These are phyloP conservation scores for Carabus problematicus DNA, from an alignment of 2,888 invertebrate genomes.

Conservation along the genomic window DNA sequence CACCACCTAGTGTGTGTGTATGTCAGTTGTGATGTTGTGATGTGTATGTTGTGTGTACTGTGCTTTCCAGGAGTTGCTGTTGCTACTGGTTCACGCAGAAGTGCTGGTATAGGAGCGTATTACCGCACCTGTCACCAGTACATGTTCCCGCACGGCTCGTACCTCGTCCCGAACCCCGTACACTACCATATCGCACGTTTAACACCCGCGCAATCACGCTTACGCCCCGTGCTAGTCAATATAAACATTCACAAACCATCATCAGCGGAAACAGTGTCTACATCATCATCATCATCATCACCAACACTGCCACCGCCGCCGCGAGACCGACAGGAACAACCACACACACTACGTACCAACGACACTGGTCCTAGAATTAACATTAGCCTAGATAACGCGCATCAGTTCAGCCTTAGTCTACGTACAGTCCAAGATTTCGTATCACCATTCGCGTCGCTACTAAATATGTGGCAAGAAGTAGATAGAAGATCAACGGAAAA, in stretches of 20 bases:
- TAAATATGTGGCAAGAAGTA: slow-evolving; percentile 46
- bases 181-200: slow-evolving; percentile 57
- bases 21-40: neutral
- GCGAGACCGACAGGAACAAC: no score
- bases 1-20: no score
- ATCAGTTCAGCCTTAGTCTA: slow-evolving; percentile 47
- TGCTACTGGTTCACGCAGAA: neutral
- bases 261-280: no score
- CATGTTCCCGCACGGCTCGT: slow-evolving; percentile 58
- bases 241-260: no score
- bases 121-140: slow-evolving; percentile 57
- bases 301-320: no score
- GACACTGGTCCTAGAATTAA: neutral
- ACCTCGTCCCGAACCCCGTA: slow-evolving; percentile 55
- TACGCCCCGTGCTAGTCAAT: slow-evolving; percentile 48
- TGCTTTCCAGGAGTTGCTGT: neutral
- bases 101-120: neutral
- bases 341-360: no score
- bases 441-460: slow-evolving; percentile 54
- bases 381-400: neutral
- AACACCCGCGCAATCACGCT: slow-evolving; percentile 49
- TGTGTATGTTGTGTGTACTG: neutral
- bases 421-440: slow-evolving; percentile 55
- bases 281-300: no score
- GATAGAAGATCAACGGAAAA: no score